Base-by-base conservation (phyloP, 2,113 vertebrate genomes). In the Serinus canaria region DNA sequence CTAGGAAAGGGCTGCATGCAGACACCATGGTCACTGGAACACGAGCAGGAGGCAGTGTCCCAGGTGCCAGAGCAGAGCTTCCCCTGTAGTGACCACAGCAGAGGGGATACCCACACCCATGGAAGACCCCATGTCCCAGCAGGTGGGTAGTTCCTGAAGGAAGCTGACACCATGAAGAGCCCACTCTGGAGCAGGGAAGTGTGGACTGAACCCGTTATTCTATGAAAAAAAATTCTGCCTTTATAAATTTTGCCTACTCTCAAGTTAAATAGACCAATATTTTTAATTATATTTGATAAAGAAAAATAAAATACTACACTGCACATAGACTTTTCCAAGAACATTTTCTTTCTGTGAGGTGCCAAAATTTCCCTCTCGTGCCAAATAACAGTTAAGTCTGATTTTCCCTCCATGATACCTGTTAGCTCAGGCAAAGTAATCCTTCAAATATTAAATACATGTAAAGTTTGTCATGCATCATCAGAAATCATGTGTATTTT, bases 1-100 rank as follows among this genome's bases (percentile, higher is more conserved):
- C 3, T 27, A 0, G 5, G 53, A 60, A 60, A 35, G 22, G 22
- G 11, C 22, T 22, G 27, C 0, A 0, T 37, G 37, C 47, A 47
- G 64, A 30, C 24, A 9, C 47, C 10, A 4, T 2, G 15, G 39
- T 9, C 46, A 37, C 16, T 18, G 41, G 30, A 30, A 50, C 59
- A 59, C 19, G 41, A 83, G 43, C 37, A 16, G 18, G 6, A 81
- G 24, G 2, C 44, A 47, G 7, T 11, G 37, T 5, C 78, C 31
- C 39, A 44, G 39, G 19, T 2, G 2, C 9, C 1, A 2, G 10
- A 44, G 59, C 15, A 44, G 25, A 66, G 49, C 46, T 27, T 73
- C 11, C 8, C 6, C 27, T 67, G 14, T 3, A n/a, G 58, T 31
- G 76, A 21, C 12, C 24, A 19, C 7, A 2, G 27, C 35, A 16